Conservation (phyloP, 1,140 invertebrate species). For the Lordiphosa collinella region DNA sequence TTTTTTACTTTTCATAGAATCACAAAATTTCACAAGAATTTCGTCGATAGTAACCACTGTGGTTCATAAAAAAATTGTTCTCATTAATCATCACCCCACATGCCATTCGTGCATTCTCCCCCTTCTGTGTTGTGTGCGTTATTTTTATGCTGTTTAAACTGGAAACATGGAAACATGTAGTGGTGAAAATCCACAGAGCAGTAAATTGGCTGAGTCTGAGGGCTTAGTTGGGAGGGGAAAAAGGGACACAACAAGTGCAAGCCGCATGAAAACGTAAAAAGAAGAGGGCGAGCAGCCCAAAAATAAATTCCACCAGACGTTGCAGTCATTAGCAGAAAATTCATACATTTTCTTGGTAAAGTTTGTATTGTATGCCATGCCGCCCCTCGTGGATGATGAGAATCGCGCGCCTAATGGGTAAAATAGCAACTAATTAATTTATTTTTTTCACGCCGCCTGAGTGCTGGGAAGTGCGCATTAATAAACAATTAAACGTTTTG, state of each 20-base stretch:
- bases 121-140: constrained; percentile 19
- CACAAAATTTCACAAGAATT: too few relatives aligned
- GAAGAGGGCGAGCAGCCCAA: constrained; percentile 7
- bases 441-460: constrained; percentile 63
- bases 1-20: too few relatives aligned
- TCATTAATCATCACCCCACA: constrained; percentile 73
- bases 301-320: neutral
- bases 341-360: constrained; percentile 11
- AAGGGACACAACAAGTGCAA: constrained; percentile 49
- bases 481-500: constrained; percentile 72
- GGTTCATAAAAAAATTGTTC: constrained; percentile 62
- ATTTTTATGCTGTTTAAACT: constrained; percentile 53
- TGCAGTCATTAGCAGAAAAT: constrained; percentile 34
- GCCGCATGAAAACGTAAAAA: constrained; percentile 71
- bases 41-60: constrained; percentile 48
- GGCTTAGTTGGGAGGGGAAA: neutral
- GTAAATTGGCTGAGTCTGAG: constrained; percentile 55
- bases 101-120: constrained; percentile 13
- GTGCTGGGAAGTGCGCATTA: constrained; percentile 62
- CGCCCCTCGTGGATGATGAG: constrained; percentile 25
- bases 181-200: constrained; percentile 63
- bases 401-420: constrained; percentile 69
- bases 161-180: constrained; percentile 72
- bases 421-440: constrained; percentile 74
- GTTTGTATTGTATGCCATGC: constrained; percentile 49